phyloP scores from a whole-genome alignment of 2,888 invertebrate genomes.

The Tipula vernalis region DNA sequence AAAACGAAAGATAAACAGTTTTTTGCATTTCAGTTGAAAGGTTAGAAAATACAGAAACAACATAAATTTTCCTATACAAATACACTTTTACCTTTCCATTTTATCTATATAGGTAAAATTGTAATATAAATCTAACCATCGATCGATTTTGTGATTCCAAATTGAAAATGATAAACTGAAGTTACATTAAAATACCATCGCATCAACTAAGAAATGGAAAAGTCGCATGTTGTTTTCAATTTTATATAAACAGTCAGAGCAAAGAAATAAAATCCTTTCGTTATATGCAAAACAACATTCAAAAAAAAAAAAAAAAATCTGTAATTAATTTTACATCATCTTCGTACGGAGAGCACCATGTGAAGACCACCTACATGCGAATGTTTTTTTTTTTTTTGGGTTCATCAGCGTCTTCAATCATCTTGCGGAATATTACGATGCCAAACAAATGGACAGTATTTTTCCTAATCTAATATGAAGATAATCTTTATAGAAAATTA shows the following conservation, averaged over 20 bases:
- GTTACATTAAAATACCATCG: background rate
- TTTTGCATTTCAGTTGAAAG: background rate
- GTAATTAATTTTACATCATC: background rate
- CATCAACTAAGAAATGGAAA: background rate
- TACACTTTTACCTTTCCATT: background rate
- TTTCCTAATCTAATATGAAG: background rate
- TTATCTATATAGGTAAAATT: too few species aligned
- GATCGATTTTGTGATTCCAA: background rate
- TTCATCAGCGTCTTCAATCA: background rate
- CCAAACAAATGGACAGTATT: background rate
- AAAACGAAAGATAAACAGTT: background rate
- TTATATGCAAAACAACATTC: background rate
- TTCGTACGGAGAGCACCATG: background rate
- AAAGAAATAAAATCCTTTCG: background rate
- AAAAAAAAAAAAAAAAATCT: background rate
- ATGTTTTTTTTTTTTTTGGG: background rate
- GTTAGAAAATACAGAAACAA: background rate
- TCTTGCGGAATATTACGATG: background rate
- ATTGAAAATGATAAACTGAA: background rate
- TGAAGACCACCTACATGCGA: background rate
- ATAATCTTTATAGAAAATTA: background rate
- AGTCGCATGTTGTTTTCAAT: background rate
- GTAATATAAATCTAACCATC: background rate
- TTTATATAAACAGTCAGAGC: background rate
- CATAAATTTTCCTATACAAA: background rate